phyloP scores from a whole-genome alignment of 2,113 vertebrate species.

The Eira barbara region DNA sequence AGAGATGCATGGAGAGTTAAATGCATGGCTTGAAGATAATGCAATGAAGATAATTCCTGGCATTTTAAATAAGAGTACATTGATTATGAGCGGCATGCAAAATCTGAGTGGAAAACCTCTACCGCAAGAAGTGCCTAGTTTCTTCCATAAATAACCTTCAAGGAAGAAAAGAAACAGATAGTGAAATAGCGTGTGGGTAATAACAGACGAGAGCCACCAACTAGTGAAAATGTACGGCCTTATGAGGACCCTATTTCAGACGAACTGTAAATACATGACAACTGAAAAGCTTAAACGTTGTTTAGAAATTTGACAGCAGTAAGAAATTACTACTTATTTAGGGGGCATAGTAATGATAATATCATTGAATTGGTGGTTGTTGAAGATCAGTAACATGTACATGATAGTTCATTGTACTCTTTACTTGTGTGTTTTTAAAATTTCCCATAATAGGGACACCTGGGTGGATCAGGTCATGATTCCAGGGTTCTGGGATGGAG shows the following conservation, averaged over 20 bases:
- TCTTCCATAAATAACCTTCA: background rate
- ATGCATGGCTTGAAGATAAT: background rate
- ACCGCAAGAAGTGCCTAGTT: background rate
- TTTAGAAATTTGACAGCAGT: background rate
- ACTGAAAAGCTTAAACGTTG: background rate
- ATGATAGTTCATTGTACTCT: background rate
- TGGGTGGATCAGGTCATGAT: too few relatives aligned
- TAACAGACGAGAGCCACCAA: background rate
- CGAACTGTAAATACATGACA: background rate
- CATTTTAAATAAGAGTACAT: background rate
- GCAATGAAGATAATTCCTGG: background rate
- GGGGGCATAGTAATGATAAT: background rate
- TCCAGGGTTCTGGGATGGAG: too few relatives aligned
- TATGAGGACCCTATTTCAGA: background rate
- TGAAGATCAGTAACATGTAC: background rate
- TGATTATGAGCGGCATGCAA: background rate
- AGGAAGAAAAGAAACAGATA: background rate
- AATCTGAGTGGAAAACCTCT: background rate
- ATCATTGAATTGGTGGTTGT: background rate
- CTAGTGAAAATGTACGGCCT: background rate
- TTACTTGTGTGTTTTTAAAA: background rate
- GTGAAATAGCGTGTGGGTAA: background rate
- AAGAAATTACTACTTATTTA: background rate
- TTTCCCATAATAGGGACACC: background rate
- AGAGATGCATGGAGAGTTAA: background rate